phyloP scores from a whole-genome alignment of 2,888 invertebrate genomes.

The Nemotelus nigrinus region DNA sequence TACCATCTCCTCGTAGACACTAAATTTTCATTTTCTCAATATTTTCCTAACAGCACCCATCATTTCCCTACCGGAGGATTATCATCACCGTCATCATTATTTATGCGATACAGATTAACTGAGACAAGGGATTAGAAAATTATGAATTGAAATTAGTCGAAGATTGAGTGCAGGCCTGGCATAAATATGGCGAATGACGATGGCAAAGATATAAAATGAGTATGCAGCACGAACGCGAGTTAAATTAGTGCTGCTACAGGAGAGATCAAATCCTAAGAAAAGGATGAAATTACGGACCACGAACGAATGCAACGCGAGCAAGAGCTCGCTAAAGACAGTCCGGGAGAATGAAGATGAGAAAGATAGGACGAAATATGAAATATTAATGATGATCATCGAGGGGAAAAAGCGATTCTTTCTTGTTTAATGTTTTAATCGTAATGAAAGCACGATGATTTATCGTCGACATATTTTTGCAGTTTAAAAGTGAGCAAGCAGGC shows the following conservation, averaged over 20 bases:
- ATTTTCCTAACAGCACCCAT: background rate
- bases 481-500: no score
- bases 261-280: background rate
- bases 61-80: constrained; percentile 19
- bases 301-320: no score
- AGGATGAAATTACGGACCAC: background rate
- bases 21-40: no score
- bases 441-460: constrained; percentile 41
- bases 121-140: constrained; percentile 36
- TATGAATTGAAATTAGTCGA: constrained; percentile 34
- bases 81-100: background rate
- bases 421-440: constrained; percentile 43
- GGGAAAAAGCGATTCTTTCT: constrained; percentile 20
- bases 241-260: background rate
- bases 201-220: background rate
- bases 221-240: background rate
- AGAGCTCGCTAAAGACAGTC: no score
- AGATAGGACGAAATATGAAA: background rate
- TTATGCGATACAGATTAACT: constrained; percentile 37
- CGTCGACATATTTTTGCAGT: constrained; percentile 11
- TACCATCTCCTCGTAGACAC: no score
- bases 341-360: background rate
- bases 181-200: constrained; percentile 2
- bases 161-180: constrained; percentile 22
- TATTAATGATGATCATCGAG: constrained; percentile 29